Conservation (phyloP, 2,888 invertebrate species). For the Temnothorax unifasciatus region DNA sequence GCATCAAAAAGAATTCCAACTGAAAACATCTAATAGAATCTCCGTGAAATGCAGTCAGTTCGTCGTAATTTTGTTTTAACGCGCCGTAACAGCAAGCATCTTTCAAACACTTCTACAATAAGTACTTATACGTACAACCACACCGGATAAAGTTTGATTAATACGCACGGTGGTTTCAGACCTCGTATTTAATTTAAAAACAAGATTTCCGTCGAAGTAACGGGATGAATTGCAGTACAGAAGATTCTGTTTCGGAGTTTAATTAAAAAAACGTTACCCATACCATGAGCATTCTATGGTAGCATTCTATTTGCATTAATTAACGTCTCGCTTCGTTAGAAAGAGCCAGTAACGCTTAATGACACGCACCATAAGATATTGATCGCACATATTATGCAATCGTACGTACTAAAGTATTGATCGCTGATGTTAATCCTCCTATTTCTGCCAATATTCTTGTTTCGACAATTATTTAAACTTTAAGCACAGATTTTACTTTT, state of each 20-base stretch:
- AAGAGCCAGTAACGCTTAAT: background rate
- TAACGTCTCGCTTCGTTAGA: background rate
- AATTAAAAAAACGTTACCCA: constrained; percentile 46
- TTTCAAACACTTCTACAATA: constrained; percentile 6
- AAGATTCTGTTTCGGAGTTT: constrained; percentile 37
- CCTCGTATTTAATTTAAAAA: constrained; percentile 45
- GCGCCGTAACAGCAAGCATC: background rate
- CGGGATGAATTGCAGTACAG: background rate
- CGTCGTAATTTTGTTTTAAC: constrained; percentile 21
- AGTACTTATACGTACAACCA: background rate
- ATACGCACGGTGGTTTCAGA: constrained; percentile 2
- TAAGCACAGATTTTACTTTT: background rate
- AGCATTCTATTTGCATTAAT: constrained; percentile 27
- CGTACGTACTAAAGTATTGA: background rate
- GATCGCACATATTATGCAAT: background rate
- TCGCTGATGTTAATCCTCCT: background rate
- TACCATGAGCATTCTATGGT: background rate
- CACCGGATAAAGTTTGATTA: constrained; percentile 39
- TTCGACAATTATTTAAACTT: background rate
- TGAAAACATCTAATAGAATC: constrained; percentile 14
- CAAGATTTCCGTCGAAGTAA: constrained; percentile 7
- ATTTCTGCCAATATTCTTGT: background rate
- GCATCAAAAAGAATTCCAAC: background rate
- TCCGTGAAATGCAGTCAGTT: background rate
- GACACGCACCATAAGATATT: background rate